These are phyloP conservation scores for Auanema freiburgensis DNA, from an alignment of 2,888 invertebrate genomes.

Conservation along the genomic window DNA sequence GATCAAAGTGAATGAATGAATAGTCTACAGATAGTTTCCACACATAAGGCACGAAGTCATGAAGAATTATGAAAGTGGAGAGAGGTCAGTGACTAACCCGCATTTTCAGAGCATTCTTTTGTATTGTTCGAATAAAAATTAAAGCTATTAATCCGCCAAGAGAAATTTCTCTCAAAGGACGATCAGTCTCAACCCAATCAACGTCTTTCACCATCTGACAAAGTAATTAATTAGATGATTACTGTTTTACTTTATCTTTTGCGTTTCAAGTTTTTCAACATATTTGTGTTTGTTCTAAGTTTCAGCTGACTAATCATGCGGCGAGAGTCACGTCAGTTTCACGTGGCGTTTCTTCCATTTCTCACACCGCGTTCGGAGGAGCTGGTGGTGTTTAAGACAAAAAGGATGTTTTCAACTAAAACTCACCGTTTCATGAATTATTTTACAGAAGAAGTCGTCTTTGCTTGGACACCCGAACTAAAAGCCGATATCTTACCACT, in stretches of 20 bases:
- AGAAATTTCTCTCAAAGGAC: slow-evolving; percentile 86
- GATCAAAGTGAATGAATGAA: slow-evolving; percentile 70
- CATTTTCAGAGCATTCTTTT: slow-evolving; percentile 94
- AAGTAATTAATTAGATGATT: slow-evolving; percentile 1
- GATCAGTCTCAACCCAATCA: slow-evolving; percentile 81
- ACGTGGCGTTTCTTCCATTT: not conserved
- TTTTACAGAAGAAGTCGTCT: slow-evolving; percentile 90
- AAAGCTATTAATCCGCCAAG: slow-evolving; percentile 89
- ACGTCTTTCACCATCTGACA: slow-evolving; percentile 82
- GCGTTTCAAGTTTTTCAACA: not conserved
- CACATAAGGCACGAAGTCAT: slow-evolving; percentile 89
- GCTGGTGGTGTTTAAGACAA: not conserved
- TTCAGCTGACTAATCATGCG: too few species aligned
- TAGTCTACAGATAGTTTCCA: slow-evolving; percentile 75
- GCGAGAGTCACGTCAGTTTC: not conserved
- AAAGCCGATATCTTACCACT: slow-evolving; percentile 72
- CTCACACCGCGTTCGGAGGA: not conserved
- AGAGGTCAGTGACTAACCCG: slow-evolving; percentile 69
- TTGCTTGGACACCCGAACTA: slow-evolving; percentile 76
- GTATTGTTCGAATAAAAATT: slow-evolving; percentile 92
- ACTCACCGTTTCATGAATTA: slow-evolving; percentile 84
- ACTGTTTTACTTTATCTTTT: too few species aligned
- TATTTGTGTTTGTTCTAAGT: too few species aligned
- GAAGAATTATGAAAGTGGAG: slow-evolving; percentile 39
- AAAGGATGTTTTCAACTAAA: not conserved